Conservation (phyloP, 2,797 vertebrate genomes). For the Cyclura pinguis region DNA sequence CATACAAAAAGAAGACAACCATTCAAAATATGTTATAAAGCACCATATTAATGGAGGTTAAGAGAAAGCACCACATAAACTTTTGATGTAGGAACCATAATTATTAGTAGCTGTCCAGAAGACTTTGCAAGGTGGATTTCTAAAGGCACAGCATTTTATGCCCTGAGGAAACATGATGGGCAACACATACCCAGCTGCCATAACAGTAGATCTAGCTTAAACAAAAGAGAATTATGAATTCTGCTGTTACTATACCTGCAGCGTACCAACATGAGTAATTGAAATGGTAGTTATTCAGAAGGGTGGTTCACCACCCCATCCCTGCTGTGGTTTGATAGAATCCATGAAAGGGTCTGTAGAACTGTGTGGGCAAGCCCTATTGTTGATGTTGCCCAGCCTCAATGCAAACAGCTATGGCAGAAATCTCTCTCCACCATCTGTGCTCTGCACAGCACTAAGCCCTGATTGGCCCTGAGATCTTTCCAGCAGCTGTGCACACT, state of each 20-base stretch:
- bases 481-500: background rate
- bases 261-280: background rate
- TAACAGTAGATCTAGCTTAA: constrained; percentile 9
- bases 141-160: constrained; percentile 51
- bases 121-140: constrained; percentile 49
- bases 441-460: too few relatives aligned
- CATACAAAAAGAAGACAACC: constrained; percentile 39
- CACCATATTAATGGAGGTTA: constrained; percentile 63
- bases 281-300: constrained; percentile 45
- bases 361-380: background rate
- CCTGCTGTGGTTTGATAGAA: background rate
- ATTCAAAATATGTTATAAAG: constrained; percentile 67
- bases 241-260: constrained; percentile 36
- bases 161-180: constrained; percentile 26
- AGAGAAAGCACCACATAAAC: constrained; percentile 49
- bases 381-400: background rate
- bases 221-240: constrained; percentile 16
- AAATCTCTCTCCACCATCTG: background rate
- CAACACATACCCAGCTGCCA: constrained; percentile 29
- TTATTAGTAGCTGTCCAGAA: background rate
- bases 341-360: background rate
- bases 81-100: constrained; percentile 23
- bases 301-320: background rate
- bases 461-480: too few relatives aligned
- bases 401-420: background rate